Percentiles rank a stretch among this genome's conserved stretches.
Evolutionary conservation across 53 echinoderm and acorn worm genomes (phyloP).

Genomic region (Astropecten irregularis): DNA sequence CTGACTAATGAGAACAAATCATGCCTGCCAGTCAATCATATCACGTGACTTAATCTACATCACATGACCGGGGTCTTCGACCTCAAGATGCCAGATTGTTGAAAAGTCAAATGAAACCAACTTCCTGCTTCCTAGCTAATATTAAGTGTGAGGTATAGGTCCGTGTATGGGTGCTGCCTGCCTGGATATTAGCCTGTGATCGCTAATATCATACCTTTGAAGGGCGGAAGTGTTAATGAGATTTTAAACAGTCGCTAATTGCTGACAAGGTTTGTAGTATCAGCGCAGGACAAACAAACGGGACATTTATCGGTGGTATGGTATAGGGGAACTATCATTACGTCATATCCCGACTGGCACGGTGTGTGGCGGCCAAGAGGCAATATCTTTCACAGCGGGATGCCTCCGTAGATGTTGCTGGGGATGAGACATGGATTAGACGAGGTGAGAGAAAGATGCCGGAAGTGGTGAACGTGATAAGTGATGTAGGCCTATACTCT

Average conservation of each 20-base stretch:
- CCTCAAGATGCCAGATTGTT: neutral
- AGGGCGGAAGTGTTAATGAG: slow-evolving; percentile 49
- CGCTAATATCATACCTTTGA: slow-evolving; percentile 13
- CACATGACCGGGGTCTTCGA: slow-evolving; percentile 31
- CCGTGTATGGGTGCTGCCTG: too few species aligned
- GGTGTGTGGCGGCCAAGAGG: neutral
- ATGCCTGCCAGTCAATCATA: too few species aligned
- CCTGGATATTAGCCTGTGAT: too few species aligned
- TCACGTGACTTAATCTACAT: too few species aligned
- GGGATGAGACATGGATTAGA: neutral
- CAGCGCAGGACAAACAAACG: neutral
- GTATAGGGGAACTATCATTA: neutral
- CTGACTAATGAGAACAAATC: too few species aligned
- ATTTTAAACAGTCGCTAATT: slow-evolving; percentile 37
- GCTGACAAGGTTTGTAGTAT: slow-evolving; percentile 13
- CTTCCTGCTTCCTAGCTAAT: too few species aligned
- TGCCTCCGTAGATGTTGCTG: neutral
- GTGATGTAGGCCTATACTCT: neutral
- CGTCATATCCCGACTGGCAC: neutral
- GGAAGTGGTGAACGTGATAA: slow-evolving; percentile 22
- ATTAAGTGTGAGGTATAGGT: too few species aligned
- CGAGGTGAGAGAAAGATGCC: neutral
- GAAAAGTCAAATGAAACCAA: too few species aligned
- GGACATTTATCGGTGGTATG: neutral
- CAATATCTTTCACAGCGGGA: slow-evolving; percentile 19